Evolutionary conservation across 2,797 vertebrate species (phyloP).

Genomic region (Gallirallus australis): DNA sequence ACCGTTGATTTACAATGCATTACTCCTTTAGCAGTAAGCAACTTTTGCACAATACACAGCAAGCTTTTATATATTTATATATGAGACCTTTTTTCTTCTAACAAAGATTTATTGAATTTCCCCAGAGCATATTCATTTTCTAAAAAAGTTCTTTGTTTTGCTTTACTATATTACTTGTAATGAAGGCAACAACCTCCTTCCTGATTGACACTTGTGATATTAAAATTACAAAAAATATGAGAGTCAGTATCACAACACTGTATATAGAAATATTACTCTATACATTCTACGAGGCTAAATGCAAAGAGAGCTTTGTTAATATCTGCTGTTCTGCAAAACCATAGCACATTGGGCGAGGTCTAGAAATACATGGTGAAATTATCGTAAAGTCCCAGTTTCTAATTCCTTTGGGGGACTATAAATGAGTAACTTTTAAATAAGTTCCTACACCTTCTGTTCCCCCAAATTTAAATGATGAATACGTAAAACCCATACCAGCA

Average conservation of each 20-base stretch:
- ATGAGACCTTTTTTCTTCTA: constrained; percentile 69
- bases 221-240: constrained; percentile 39
- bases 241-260: not conserved
- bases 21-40: constrained; percentile 73
- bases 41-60: constrained; percentile 74
- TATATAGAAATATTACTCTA: constrained; percentile 32
- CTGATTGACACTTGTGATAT: not conserved
- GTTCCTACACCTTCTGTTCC: not conserved
- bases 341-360: constrained; percentile 15
- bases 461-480: constrained; percentile 15
- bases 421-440: constrained; percentile 51
- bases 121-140: constrained; percentile 69
- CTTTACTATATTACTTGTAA: constrained; percentile 44
- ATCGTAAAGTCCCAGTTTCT: not conserved
- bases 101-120: constrained; percentile 78
- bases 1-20: constrained; percentile 77
- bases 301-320: constrained; percentile 9
- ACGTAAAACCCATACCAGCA: not conserved
- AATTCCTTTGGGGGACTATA: constrained; percentile 56
- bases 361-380: constrained; percentile 61
- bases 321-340: constrained; percentile 16
- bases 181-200: constrained; percentile 55
- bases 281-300: constrained; percentile 32
- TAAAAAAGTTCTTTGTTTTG: constrained; percentile 75
- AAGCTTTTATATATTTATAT: constrained; percentile 70